Percentiles rank a stretch among this genome's conserved stretches.
Evolutionary conservation across 2,113 vertebrate species (phyloP).

Genomic region (Sula dactylatra): DNA sequence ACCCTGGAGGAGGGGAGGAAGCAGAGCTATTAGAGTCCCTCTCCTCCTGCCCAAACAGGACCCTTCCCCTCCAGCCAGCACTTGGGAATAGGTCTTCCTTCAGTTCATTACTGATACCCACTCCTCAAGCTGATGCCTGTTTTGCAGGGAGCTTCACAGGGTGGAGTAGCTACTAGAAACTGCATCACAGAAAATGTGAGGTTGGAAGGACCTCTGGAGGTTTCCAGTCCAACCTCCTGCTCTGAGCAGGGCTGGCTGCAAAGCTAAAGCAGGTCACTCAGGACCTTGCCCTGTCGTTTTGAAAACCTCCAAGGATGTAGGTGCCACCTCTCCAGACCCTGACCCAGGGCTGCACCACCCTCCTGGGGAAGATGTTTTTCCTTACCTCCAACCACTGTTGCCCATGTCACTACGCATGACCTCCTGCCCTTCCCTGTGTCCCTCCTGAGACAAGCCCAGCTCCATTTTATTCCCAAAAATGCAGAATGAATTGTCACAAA

Average conservation of each 20-base stretch:
- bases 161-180: background rate
- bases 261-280: background rate
- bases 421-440: background rate
- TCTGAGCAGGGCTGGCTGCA: background rate
- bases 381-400: background rate
- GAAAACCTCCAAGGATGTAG: background rate
- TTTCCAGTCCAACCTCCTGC: background rate
- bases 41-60: background rate
- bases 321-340: background rate
- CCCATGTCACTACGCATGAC: background rate
- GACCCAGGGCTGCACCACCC: background rate
- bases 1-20: background rate
- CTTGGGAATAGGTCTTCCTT: background rate
- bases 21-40: background rate
- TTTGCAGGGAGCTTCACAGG: background rate
- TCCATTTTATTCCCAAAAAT: background rate
- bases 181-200: background rate
- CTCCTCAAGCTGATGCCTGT: background rate
- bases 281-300: background rate
- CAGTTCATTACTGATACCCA: background rate
- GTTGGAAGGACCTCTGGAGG: constrained; percentile 12
- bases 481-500: background rate
- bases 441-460: rapidly evolving
- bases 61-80: background rate
- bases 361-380: background rate